Evolutionary conservation across 2,888 invertebrate species (phyloP), one percentile per base, ranked within the genome.

Genomic region (Lithosia quadra): DNA sequence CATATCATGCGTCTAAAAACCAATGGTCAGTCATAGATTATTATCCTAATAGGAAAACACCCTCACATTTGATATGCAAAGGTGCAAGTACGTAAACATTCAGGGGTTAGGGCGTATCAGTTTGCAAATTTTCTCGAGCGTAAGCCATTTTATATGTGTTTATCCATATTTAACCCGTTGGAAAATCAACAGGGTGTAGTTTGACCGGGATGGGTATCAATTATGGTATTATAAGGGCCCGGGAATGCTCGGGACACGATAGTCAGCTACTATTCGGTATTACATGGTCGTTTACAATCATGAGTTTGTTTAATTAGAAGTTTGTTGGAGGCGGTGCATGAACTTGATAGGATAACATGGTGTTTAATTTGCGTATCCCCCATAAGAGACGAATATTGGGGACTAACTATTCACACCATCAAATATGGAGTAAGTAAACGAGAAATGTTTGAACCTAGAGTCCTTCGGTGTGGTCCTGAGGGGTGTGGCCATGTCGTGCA

Each of bases 131-230:
- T 74, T 67, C 68, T 62, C 59, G 61, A 63, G 63, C 68, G 71
- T 70, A 75, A 72, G 74, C 79, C 64, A 74, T 72, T 80, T 74
- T 73, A 64, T 53, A 69, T 67, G 39, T 75, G 75, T 74, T 73
- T 75, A 80, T 72, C 57, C 68, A 68, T 67, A 77, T 80, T 77
- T 77, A 68, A 72, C 72, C 75, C 69, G 67, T 61, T 66, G 63
- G 69, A 66, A 69, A 77, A 80, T 73, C 76, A 75, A 75, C 74
- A 72, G 68, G 73, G 75, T 63, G 21, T 58, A 68, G 61, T 72
- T 78, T 68, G 67, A 59, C 59, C 63, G 62, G 55, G 39, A 33
- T 65, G 33, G 70, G 76, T 73, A 65, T 70, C 66, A 39, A 63
- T 77, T 71, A 75, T 69, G 65, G 75, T 72, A 63, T 71, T 75